Evolutionary conservation across 92 coral and sea anemone genomes (phyloP).

Genomic region (Zoanthus solanderi): DNA sequence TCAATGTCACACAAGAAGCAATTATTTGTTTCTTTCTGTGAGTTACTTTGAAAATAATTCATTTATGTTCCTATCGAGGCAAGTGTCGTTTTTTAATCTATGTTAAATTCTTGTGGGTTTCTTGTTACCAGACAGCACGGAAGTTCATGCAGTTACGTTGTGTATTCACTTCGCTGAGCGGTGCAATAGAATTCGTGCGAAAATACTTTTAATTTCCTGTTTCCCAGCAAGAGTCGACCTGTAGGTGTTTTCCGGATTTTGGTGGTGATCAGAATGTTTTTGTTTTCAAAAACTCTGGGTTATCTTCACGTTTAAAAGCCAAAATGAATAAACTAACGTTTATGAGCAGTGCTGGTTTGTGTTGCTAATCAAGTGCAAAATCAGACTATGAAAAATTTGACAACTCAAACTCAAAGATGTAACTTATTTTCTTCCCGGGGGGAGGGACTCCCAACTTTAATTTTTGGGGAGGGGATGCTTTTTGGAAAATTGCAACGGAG

Average conservation of each 20-base stretch:
- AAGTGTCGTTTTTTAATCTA: neutral
- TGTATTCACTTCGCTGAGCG: neutral
- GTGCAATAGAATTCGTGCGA: neutral
- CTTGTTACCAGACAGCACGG: neutral
- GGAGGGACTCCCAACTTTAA: too few relatives aligned
- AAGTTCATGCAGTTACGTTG: neutral
- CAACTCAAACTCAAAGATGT: too few relatives aligned
- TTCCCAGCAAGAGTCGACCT: neutral
- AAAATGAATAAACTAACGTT: too few relatives aligned
- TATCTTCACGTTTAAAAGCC: neutral
- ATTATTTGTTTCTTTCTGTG: neutral
- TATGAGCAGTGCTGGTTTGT: too few relatives aligned
- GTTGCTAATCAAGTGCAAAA: too few relatives aligned
- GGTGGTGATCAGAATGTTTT: neutral
- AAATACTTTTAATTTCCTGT: conserved; percentile 20
- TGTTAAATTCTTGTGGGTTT: neutral
- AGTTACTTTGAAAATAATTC: neutral
- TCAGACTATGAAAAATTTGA: too few relatives aligned
- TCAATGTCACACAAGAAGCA: neutral
- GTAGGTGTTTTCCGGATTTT: neutral
- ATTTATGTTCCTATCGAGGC: neutral
- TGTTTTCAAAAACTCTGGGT: neutral
- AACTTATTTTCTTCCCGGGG: too few relatives aligned
- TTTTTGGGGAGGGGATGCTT: too few relatives aligned
- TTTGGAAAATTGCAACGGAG: too few relatives aligned